Conservation (phyloP, 2,797 vertebrate genomes). For the Poecilia wingei region DNA sequence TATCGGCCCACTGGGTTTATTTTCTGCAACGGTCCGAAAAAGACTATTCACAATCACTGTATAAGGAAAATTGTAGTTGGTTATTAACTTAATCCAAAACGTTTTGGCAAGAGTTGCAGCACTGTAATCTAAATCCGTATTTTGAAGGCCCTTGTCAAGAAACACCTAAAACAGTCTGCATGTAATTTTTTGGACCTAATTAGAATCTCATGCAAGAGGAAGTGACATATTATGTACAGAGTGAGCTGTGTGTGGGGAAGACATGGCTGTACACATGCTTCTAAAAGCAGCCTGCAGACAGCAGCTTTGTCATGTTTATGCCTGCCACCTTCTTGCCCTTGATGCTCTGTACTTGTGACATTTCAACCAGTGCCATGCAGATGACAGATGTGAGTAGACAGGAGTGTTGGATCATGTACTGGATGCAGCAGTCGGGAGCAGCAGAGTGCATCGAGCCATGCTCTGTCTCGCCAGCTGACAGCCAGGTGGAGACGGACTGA, state of each 20-base stretch:
- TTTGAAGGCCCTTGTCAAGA: background rate
- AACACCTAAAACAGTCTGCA: background rate
- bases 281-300: background rate
- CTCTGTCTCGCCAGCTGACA: slow-evolving; percentile 1
- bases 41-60: background rate
- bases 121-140: background rate
- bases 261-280: background rate
- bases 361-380: background rate
- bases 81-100: background rate
- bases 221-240: too few relatives aligned
- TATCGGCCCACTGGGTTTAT: too few relatives aligned
- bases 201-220: background rate
- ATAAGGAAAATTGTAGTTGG: background rate
- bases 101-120: background rate
- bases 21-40: too few relatives aligned
- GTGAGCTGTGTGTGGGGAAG: background rate
- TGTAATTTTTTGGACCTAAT: background rate
- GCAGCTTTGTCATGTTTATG: background rate
- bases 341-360: slow-evolving; percentile 13
- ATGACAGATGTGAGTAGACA: slow-evolving; percentile 7
- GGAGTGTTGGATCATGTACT: slow-evolving; percentile 18
- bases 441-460: slow-evolving; percentile 31
- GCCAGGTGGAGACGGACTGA: slow-evolving; percentile 11
- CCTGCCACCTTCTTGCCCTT: slow-evolving; percentile 5
- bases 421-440: slow-evolving; percentile 33